Base-by-base conservation (phyloP, 2,797 vertebrate species). In the Psittacula echo region DNA sequence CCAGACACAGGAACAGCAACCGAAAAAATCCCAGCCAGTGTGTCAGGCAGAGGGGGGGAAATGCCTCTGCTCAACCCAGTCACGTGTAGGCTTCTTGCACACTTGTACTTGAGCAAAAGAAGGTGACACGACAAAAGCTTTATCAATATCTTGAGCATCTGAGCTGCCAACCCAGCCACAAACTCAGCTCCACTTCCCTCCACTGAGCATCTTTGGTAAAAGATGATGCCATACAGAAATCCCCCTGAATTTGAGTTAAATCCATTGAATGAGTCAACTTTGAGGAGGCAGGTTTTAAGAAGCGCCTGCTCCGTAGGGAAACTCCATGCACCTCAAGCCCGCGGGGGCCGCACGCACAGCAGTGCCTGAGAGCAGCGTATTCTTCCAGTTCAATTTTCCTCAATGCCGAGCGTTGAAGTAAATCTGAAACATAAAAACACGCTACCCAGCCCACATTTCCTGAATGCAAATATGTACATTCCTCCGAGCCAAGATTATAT, bases 381-480 rank as follows among this genome's bases (percentile, higher is more conserved):
- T 91, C 94, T 94, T 96, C 86, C 84, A 83, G 72, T 95, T 87
- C 93, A 78, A 72, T 83, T 87, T 66, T 27, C 56, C 93, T 89
- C 91, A 11, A 45, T 44, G 72, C 91, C 95, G 94, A 94, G 84
- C 26, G 67, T 66, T 66, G 72, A 72, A 95, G 90, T 85, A 72
- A 94, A 94, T 94, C 66, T 72, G 81, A 96, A 96, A 90, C 91
- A 81, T 84, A 75, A 96, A 96, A 95, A 95, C 65, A 96, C 32
- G 65, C 96, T 90, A 92, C 80, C 78, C 90, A 96, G 78, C 86
- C 94, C 84, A 83, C 93, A 94, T 95, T 95, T 96, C 92, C 96
- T 94, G 90, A 96, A 96, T 94, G 95, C 91, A 96, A 97, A 96
- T 93, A 95, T 90, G 96, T 95, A 95, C 90, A 95, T 95, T 96